phyloP scores from a whole-genome alignment of 1,140 invertebrate species.

The Apis dorsata region DNA sequence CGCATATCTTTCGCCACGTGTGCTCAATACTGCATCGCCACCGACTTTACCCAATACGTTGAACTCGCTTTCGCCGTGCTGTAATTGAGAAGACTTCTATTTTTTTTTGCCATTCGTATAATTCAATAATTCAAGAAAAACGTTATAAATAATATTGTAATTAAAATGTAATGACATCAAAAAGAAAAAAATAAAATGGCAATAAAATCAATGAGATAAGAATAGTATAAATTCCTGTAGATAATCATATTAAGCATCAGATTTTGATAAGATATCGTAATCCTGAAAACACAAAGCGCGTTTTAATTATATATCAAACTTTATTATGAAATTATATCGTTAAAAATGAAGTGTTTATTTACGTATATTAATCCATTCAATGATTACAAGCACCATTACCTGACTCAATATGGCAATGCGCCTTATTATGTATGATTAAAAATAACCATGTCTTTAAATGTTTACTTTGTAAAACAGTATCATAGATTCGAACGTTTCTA shows the following conservation, averaged over 20 bases:
- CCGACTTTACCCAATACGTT: constrained; percentile 95
- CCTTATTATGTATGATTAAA: background rate
- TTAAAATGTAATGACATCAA: no score
- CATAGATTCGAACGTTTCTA: background rate
- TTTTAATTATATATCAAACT: background rate
- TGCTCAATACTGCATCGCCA: constrained; percentile 91
- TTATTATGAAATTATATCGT: background rate
- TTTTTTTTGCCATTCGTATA: no score
- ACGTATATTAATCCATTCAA: background rate
- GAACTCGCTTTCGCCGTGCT: constrained; percentile 96
- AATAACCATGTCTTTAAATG: background rate
- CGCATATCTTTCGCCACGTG: constrained; percentile 90
- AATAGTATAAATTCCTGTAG: no score
- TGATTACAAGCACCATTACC: background rate
- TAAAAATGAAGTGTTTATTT: background rate
- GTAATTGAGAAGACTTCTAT: constrained; percentile 41
- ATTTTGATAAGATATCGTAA: constrained; percentile 1
- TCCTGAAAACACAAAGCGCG: background rate
- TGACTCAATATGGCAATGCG: background rate
- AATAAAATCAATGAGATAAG: background rate
- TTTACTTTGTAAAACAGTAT: background rate
- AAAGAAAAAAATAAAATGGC: background rate
- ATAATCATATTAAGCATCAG: background rate
- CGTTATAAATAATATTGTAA: background rate
- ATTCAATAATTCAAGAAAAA: no score